Conservation (phyloP, 2,113 vertebrate species). For the Pedetes capensis region DNA sequence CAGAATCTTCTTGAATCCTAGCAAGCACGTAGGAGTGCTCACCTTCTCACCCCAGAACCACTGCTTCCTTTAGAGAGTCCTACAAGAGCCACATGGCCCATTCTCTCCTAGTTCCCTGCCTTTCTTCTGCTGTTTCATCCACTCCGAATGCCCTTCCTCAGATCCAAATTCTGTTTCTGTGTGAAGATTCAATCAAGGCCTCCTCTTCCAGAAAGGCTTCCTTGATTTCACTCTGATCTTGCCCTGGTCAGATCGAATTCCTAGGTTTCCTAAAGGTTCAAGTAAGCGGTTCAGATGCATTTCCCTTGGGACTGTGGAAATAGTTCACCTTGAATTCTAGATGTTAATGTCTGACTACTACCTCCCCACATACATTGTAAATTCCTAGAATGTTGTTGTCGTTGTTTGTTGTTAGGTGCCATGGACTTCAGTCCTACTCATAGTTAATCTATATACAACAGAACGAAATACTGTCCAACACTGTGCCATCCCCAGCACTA, state of each 20-base stretch:
- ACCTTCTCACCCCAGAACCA: neutral
- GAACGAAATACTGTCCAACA: too few species aligned
- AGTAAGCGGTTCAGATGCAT: neutral
- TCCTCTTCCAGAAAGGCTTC: neutral
- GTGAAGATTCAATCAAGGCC: neutral
- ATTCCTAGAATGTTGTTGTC: too few species aligned
- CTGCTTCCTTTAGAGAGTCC: neutral
- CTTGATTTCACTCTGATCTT: neutral
- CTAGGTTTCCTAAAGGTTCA: neutral
- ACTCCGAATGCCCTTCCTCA: too few species aligned
- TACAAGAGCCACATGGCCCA: neutral
- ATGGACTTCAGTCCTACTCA: too few species aligned
- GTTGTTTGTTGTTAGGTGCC: too few species aligned
- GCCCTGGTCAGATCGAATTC: neutral
- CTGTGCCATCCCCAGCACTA: too few species aligned
- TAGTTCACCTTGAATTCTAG: neutral
- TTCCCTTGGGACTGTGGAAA: neutral
- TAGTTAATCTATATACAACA: too few species aligned
- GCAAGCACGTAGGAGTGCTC: neutral
- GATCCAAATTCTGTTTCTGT: neutral
- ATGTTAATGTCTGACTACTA: neutral
- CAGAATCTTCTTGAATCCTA: neutral
- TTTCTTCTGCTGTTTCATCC: neutral
- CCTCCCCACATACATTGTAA: neutral
- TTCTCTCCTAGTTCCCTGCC: neutral